Conservation (phyloP, 1,140 invertebrate species). For the Glomeris maerens region DNA sequence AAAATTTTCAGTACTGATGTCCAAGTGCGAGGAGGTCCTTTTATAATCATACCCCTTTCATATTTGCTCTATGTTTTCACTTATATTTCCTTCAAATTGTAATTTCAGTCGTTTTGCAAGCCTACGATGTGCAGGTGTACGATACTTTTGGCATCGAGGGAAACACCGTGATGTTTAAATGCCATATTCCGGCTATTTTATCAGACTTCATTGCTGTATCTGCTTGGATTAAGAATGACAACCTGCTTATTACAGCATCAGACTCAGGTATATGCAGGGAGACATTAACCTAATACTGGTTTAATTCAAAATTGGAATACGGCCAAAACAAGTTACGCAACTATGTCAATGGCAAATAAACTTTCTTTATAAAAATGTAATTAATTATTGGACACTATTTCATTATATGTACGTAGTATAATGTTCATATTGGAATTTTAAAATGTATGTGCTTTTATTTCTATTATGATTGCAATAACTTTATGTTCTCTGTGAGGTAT, state of each 20-base stretch:
- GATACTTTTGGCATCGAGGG: slow-evolving; percentile 76
- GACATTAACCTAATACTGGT: no score
- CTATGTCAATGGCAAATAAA: no score
- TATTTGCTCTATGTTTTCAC: not conserved
- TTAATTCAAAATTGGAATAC: no score
- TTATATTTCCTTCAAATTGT: not conserved
- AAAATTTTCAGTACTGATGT: not conserved
- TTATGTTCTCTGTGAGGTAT: no score
- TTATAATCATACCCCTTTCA: not conserved
- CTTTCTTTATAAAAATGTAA: no score
- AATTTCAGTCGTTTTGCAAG: slow-evolving; percentile 60
- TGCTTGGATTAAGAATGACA: slow-evolving; percentile 5
- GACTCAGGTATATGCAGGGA: no score
- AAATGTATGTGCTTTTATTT: no score
- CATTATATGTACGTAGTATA: no score
- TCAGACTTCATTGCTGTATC: not conserved
- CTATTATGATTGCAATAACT: no score
- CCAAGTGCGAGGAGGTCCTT: not conserved
- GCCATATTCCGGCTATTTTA: slow-evolving; percentile 8
- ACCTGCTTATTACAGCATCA: not conserved
- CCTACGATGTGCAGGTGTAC: slow-evolving; percentile 71
- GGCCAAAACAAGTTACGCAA: no score
- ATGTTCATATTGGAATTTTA: no score
- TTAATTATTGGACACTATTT: no score
- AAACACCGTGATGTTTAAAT: slow-evolving; percentile 60